These are phyloP conservation scores for Chloroclysta siterata DNA, from an alignment of 2,888 invertebrate species.

Conservation along the genomic window DNA sequence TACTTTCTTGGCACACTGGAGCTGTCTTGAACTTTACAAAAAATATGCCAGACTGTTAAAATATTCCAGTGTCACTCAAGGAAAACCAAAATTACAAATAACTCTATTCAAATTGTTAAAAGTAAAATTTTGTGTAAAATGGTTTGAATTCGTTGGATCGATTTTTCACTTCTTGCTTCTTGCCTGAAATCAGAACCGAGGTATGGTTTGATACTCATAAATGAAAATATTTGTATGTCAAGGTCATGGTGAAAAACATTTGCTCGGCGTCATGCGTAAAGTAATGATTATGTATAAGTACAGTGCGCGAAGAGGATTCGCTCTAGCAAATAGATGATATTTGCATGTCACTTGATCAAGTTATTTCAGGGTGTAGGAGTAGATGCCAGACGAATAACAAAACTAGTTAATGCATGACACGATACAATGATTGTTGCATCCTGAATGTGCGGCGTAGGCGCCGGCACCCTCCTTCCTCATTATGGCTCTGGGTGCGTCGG, in stretches of 20 bases:
- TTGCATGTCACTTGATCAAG: slow-evolving; percentile 22
- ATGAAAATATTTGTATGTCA: neutral
- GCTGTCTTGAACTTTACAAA: slow-evolving; percentile 35
- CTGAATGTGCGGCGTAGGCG: slow-evolving; percentile 64
- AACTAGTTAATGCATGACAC: slow-evolving; percentile 44
- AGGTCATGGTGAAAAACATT: neutral
- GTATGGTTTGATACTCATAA: neutral
- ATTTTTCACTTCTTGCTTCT: too few species aligned
- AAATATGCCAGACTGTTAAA: slow-evolving; percentile 27
- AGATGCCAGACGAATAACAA: slow-evolving; percentile 36
- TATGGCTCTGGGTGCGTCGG: slow-evolving; percentile 54
- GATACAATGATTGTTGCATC: slow-evolving; percentile 72
- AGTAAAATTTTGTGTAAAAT: neutral
- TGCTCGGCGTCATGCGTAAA: too few species aligned
- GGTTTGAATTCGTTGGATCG: neutral
- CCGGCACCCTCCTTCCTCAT: slow-evolving; percentile 80
- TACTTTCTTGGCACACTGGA: slow-evolving; percentile 57
- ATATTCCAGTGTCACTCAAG: slow-evolving; percentile 33
- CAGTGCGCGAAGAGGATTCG: neutral
- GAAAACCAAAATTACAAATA: slow-evolving; percentile 3
- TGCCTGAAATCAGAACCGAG: neutral
- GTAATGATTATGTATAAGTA: too few species aligned
- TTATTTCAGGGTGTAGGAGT: slow-evolving; percentile 39
- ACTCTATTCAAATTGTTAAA: neutral
- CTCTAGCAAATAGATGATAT: neutral